phyloP scores from a whole-genome alignment of 2,797 vertebrate species.

The Lacerta agilis region DNA sequence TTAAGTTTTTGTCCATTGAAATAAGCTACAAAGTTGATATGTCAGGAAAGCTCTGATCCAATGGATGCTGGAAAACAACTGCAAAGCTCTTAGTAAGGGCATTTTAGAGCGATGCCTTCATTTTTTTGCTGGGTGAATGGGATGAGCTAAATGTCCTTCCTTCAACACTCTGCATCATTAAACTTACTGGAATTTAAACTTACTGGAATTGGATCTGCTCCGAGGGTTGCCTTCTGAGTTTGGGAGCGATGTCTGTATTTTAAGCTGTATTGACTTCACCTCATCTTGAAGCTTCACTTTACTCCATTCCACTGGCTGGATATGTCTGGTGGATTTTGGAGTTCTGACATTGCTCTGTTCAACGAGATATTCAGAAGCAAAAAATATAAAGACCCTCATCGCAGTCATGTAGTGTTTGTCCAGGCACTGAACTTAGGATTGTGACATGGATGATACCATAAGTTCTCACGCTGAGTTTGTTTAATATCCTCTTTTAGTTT shows the following conservation, averaged over 20 bases:
- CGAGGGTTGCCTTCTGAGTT: conserved; percentile 77
- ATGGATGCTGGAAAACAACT: neutral
- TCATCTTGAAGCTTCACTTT: conserved; percentile 81
- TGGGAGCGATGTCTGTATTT: conserved; percentile 83
- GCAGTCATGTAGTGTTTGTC: conserved; percentile 12
- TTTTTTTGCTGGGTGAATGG: neutral
- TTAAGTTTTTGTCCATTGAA: neutral
- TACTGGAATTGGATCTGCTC: conserved; percentile 86
- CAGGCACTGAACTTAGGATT: conserved; percentile 19
- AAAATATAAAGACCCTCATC: neutral
- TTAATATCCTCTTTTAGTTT: conserved; percentile 44
- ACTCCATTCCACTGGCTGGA: conserved; percentile 85
- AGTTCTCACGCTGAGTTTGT: conserved; percentile 9
- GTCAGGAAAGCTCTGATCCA: neutral
- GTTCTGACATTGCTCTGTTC: conserved; percentile 89
- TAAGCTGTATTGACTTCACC: conserved; percentile 88
- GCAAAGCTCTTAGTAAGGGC: neutral
- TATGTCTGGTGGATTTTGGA: conserved; percentile 87
- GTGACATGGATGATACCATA: neutral
- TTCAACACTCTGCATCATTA: neutral
- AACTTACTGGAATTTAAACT: conserved; percentile 82
- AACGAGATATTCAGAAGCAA: conserved; percentile 26
- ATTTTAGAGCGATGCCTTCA: neutral
- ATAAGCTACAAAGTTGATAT: neutral
- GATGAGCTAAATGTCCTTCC: neutral